Evolutionary conservation across 2,113 vertebrate genomes (phyloP), one percentile per base, ranked within the genome.

Genomic region (Brachirus orientalis): DNA sequence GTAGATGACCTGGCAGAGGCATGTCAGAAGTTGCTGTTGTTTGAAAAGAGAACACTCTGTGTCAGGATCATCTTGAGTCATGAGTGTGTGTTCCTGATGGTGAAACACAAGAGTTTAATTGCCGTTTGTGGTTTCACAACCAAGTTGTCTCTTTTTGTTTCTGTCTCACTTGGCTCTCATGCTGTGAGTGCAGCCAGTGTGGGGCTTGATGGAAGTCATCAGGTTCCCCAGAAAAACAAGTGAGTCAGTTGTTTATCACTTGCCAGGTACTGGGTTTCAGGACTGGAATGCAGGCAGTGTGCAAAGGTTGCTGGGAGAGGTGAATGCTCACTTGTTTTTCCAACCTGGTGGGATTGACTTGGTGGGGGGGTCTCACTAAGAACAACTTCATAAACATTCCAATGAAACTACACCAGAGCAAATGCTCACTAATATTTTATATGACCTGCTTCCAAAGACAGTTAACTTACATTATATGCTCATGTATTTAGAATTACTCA

Each of bases 201-300:
- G 54, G 69, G 53, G 72, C 44, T 80, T 48, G 47, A 81, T 87
- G 77, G 84, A 85, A 88, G 88, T 83, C 86, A 89, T 90, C 61
- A 63, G 72, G 81, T 85, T 88, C 72, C 88, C 79, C 88, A 75
- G 88, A 89, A 91, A 92, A 92, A 93, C 92, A 93, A 92, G 91
- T 88, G 90, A 92, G 86, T 91, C 91, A 91, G 90, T 92, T 94
- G 92, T 92, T 92, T 92, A 92, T 92, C 92, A 90, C 74, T 92
- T 92, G 89, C 91, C 91, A 94, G 93, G 92, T 92, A 90, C 86
- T 80, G 73, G 82, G 90, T 92, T 93, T 92, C 90, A 91, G 87
- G 85, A 65, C 80, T 85, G 92, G 92, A 94, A 93, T 91, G 91
- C 18, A 63, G 90, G 84, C 89, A 74, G 86, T 90, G 91, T 90